A percentile compares a stretch with the other conserved stretches of the same genome.
Evolutionary conservation across 2,113 vertebrate species (phyloP).

Genomic region (Ibidorhyncha struthersii): DNA sequence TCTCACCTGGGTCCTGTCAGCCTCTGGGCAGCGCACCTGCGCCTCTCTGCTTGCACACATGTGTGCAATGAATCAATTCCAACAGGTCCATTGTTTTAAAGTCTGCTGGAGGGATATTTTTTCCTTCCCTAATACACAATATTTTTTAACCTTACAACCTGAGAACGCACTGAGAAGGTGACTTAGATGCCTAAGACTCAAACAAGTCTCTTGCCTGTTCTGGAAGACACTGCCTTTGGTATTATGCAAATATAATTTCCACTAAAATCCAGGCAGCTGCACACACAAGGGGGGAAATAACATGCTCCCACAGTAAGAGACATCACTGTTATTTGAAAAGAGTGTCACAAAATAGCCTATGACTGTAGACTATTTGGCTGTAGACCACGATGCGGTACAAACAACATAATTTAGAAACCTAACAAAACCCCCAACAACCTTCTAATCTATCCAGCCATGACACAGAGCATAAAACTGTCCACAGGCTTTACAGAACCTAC

Average conservation of each 20-base stretch:
- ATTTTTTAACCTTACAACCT: not conserved
- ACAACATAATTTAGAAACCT: not conserved
- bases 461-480: not conserved
- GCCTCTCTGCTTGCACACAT: not conserved
- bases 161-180: not conserved
- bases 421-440: not conserved
- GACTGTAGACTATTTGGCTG: not conserved
- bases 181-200: not conserved
- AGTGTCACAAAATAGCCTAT: not conserved
- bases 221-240: not conserved
- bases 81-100: not conserved
- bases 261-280: not conserved
- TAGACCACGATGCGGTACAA: not conserved
- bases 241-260: not conserved
- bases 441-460: not conserved
- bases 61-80: not conserved
- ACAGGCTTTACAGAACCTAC: conserved; percentile 74
- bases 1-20: not conserved
- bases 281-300: not conserved
- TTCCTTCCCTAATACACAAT: not conserved
- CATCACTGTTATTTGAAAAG: not conserved
- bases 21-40: not conserved
- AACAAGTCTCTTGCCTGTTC: not conserved
- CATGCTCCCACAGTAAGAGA: not conserved
- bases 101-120: not conserved